Conservation (phyloP, 2,113 vertebrate species). For the Poecile atricapillus region DNA sequence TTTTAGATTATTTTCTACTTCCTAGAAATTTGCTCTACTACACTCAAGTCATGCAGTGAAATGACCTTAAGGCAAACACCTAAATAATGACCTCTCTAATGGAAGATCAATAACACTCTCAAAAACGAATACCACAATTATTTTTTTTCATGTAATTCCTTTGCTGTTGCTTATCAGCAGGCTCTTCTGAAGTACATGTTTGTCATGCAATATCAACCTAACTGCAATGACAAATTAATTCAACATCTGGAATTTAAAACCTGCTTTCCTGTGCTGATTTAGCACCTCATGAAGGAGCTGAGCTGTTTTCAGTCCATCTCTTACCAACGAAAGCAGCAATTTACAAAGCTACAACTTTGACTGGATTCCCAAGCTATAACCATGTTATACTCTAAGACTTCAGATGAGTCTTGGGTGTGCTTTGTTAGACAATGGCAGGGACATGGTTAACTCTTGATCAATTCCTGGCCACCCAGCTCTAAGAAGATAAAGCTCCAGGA, state of each 20-base stretch:
- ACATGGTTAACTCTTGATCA: neutral
- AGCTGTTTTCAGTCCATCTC: neutral
- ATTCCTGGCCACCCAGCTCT: neutral
- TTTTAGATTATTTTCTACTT: neutral
- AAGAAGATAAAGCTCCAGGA: neutral
- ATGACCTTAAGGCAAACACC: neutral
- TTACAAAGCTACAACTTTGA: neutral
- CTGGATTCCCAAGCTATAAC: neutral
- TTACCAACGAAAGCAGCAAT: neutral
- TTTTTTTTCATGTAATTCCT: neutral
- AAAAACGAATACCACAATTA: neutral
- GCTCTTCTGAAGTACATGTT: neutral
- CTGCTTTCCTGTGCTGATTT: neutral
- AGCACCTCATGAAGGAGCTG: neutral
- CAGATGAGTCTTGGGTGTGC: neutral
- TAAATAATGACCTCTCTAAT: conserved; percentile 15
- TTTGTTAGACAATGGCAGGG: neutral
- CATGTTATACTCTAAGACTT: neutral
- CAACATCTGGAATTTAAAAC: neutral
- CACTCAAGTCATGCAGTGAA: neutral
- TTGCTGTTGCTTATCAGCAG: neutral
- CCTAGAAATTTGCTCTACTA: neutral
- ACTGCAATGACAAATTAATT: neutral
- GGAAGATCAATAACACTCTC: neutral
- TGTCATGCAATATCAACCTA: neutral